Conservation (phyloP, 92 coral and sea anemone genomes). For the Heteractis magnifica region DNA sequence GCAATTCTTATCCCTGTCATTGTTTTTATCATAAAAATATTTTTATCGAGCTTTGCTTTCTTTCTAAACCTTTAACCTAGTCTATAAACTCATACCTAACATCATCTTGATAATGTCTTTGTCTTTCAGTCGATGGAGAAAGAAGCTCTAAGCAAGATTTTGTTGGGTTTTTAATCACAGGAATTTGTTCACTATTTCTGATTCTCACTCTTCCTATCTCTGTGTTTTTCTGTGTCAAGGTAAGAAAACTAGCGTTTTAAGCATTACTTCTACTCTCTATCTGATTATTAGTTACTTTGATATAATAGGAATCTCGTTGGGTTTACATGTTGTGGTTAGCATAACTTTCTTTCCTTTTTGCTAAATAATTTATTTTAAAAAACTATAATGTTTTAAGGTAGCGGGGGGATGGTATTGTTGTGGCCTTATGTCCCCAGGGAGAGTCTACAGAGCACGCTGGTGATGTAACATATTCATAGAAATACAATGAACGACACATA, state of each 20-base stretch:
- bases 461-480: too few species aligned
- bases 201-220: conserved; percentile 80
- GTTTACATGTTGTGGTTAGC: too few species aligned
- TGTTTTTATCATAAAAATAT: background rate
- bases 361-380: too few species aligned
- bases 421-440: too few species aligned
- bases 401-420: too few species aligned
- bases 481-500: too few species aligned
- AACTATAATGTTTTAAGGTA: too few species aligned
- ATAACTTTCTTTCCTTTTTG: too few species aligned
- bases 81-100: background rate
- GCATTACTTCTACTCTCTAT: too few species aligned
- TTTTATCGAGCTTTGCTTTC: background rate
- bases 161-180: conserved; percentile 51
- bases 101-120: conserved; percentile 16
- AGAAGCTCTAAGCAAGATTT: conserved; percentile 48
- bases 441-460: too few species aligned
- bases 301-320: too few species aligned
- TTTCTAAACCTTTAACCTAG: background rate
- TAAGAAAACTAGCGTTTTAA: conserved; percentile 8
- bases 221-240: conserved; percentile 92
- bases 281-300: too few species aligned
- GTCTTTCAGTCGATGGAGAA: conserved; percentile 41
- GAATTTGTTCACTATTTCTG: conserved; percentile 55
- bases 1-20: background rate